Conservation (phyloP, 2,797 vertebrate genomes). For the Capromys pilorides region DNA sequence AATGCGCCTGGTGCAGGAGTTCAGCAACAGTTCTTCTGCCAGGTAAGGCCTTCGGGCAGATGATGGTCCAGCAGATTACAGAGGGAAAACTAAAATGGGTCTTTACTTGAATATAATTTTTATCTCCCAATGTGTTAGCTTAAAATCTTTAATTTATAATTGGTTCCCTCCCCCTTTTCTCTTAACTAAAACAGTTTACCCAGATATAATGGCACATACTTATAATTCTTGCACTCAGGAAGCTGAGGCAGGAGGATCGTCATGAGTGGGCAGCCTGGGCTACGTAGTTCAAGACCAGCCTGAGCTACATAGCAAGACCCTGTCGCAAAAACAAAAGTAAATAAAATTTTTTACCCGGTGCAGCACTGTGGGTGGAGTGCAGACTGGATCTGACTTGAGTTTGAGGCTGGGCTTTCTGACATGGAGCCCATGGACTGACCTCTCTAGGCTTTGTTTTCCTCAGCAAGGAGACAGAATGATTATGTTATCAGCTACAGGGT, state of each 20-base stretch:
- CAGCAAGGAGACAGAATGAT: background rate
- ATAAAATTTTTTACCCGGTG: background rate
- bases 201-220: background rate
- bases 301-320: background rate
- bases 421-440: background rate
- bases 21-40: constrained; percentile 85
- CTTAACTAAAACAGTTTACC: background rate
- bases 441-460: constrained; percentile 38
- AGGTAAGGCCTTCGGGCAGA: constrained; percentile 81
- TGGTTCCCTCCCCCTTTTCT: background rate
- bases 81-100: background rate
- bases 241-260: background rate
- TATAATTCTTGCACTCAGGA: background rate
- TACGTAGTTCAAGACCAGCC: background rate
- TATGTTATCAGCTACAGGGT: background rate
- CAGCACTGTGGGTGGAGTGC: background rate
- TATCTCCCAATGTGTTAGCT: background rate
- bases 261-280: background rate
- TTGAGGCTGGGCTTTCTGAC: constrained; percentile 23
- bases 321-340: background rate
- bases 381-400: background rate
- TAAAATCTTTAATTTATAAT: background rate
- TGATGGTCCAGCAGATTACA: background rate
- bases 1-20: constrained; percentile 83
- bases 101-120: background rate